Conservation (phyloP, 2,888 invertebrate genomes). For the Caenorhabditis macrosperma region DNA sequence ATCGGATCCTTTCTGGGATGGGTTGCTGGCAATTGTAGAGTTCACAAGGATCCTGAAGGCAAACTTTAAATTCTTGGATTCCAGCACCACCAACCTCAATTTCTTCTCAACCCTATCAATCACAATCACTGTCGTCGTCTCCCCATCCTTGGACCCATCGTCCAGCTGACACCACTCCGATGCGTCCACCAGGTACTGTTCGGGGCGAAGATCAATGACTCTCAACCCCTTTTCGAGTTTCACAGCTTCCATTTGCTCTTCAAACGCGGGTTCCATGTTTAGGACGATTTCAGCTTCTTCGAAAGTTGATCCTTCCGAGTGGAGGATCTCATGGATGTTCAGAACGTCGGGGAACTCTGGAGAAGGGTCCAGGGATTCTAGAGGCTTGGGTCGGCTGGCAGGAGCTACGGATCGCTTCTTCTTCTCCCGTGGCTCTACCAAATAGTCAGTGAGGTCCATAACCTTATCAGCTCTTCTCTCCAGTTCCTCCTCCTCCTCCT, state of each 20-base stretch:
- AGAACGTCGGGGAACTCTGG: not conserved
- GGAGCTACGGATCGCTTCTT: too few species aligned
- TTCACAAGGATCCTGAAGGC: constrained; percentile 31
- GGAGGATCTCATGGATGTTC: not conserved
- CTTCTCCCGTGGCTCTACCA: constrained; percentile 1
- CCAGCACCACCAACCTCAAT: constrained; percentile 17
- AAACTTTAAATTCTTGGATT: not conserved
- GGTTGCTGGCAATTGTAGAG: constrained; percentile 27
- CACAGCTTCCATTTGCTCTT: too few species aligned
- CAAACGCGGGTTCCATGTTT: too few species aligned
- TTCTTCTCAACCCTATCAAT: constrained; percentile 19
- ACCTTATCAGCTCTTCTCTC: not conserved
- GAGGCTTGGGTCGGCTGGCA: not conserved
- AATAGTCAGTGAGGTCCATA: constrained; percentile 8
- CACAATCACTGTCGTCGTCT: constrained; percentile 28
- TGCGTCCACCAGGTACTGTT: constrained; percentile 28
- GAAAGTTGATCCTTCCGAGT: not conserved
- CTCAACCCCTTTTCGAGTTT: not conserved
- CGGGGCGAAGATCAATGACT: constrained; percentile 29
- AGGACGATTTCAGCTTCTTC: not conserved
- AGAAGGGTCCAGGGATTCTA: not conserved
- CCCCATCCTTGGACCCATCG: constrained; percentile 1
- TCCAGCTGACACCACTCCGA: constrained; percentile 10
- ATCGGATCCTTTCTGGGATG: not conserved
- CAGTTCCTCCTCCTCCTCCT: constrained; percentile 6